phyloP scores from a whole-genome alignment of 2,113 vertebrate genomes.

The Psephotus haematonotus region DNA sequence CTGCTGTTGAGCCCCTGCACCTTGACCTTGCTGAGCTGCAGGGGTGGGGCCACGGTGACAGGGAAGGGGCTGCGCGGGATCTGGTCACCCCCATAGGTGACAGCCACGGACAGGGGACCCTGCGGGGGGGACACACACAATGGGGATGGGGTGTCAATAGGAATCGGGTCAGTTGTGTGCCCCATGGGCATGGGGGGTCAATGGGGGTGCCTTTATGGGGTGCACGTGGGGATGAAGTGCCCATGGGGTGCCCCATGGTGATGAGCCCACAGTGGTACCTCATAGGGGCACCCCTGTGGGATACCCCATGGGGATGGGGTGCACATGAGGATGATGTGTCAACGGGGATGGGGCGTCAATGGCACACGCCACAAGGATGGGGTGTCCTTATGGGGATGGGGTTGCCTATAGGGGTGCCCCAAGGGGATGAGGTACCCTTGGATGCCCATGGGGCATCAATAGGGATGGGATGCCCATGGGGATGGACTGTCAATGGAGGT shows the following conservation, averaged over 20 bases:
- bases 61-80: conserved; percentile 22
- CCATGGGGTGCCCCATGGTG: background rate
- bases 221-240: background rate
- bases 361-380: no score
- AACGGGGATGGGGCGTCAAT: background rate
- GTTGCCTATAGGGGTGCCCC: background rate
- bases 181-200: background rate
- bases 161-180: no score
- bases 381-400: background rate
- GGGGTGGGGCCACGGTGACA: background rate
- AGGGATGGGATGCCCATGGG: background rate
- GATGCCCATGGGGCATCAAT: background rate
- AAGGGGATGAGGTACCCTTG: no score
- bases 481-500: background rate
- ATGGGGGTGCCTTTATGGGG: no score
- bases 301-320: background rate
- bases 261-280: background rate
- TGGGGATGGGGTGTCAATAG: background rate
- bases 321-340: background rate
- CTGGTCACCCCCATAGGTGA: conserved; percentile 11
- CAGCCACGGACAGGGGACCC: background rate
- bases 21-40: conserved; percentile 39
- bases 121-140: background rate
- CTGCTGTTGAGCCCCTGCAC: conserved; percentile 40
- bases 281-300: background rate